Base-by-base conservation (phyloP, 2,113 vertebrate genomes). In the Noturus placidus region DNA sequence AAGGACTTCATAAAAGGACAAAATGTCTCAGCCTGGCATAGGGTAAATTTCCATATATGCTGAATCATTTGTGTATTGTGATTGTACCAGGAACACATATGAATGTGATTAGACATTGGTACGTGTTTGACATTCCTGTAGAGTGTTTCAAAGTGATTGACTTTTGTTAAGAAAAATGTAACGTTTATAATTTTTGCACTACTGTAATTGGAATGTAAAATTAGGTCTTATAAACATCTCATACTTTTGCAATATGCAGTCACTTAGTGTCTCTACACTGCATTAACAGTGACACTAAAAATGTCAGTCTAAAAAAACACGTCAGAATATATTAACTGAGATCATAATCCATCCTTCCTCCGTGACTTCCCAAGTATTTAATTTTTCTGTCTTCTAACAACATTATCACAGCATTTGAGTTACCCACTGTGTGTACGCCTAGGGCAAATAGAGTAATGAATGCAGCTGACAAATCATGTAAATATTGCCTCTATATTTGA, bases 11-110 rank as follows among this genome's bases (percentile, higher is more conserved):
- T 33, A 70, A 70, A 70, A 4, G 67, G 15, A 69, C 67, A 35
- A 70, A 70, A 70, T 42, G 35, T 13, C 35, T 69, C 33, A 77
- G n/a, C 22, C 11, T 46, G 70, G 70, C 70, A 42, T 77, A 10
- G 38, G 14, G 22, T 50, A 46, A 59, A 59, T 15, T 38, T 61
- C 10, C 9, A 85, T 59, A 20, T 54, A 33, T 74, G 33, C 19
- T 7, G 5, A 72, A 72, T 67, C 33, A 86, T 86, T 67, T 86
- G 50, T 72, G 74, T 14, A 61, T 85, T 85, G 35, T 54, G 63
- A 20, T 54, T 65, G 42, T 17, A 19, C 20, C 35, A 78, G 42
- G 30, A 65, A 81, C 20, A 72, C 33, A 38, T 72, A 72, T 19
- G 33, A 38, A 72, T 38, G 54, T 65, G 27, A 61, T 63, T 14